Base-by-base conservation (phyloP, 2,113 vertebrate genomes). In the Thymallus thymallus region DNA sequence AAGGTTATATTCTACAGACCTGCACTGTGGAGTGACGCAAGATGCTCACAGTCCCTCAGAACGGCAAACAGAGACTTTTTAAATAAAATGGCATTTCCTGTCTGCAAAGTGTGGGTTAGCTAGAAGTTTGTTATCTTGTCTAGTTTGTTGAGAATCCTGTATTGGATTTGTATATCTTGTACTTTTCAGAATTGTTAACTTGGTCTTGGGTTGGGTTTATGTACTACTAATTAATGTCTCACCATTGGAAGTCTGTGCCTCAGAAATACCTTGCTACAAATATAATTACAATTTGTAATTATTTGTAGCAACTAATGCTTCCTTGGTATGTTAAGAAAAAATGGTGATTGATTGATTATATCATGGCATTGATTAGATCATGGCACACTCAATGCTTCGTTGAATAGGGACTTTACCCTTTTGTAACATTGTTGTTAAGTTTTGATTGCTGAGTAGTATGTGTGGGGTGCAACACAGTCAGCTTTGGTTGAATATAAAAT, bases 171-270 rank as follows among this genome's bases (percentile, higher is more conserved):
- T 63, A 26, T 73, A 41, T 26, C 29, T 68, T 20, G 48, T 51
- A 75, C 35, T 35, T 66, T 32, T 32, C 23, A 68, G 69, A 61
- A 55, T 23, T 71, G 3, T 81, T 73, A 74, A 26, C 35, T 55
- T 75, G 26, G 41, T 41, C 55, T 77, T 75, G 26, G 45, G 72
- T 77, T 78, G 30, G 23, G 20, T 26, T 45, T 75, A n/a, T 26
- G 73, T 68, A 80, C 68, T 76, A 82, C 81, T 79, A 61, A 81
- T 74, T 69, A 77, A 61, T 79, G 62, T 72, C 45, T 12, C 68
- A 72, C 55, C 58, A 74, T 55, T 35, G 48, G 69, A 68, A 24
- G 68, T 6, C 13, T 9, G n/a, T 23, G 58, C 58, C 58, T 60
- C 58, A 20, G 58, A 60, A 60, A 60, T 60, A 60, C 7, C 18